These are phyloP conservation scores for Agelastica alni DNA, from an alignment of 2,888 invertebrate genomes.

Conservation along the genomic window DNA sequence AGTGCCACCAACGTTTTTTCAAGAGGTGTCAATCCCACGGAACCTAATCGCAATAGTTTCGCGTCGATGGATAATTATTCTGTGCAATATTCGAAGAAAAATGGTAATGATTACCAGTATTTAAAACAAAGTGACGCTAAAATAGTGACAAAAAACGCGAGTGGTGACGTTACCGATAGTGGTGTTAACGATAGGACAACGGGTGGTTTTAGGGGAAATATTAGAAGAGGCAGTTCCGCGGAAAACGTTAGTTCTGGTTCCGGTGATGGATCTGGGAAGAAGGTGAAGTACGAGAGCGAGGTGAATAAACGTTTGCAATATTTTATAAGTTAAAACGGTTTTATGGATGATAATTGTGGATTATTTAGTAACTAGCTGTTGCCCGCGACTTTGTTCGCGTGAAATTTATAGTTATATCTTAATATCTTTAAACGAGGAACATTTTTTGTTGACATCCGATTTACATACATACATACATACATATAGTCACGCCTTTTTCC, in stretches of 20 bases:
- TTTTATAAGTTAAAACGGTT: too few species aligned
- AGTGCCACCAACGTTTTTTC: constrained; percentile 55
- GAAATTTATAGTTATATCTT: too few species aligned
- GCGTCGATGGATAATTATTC: constrained; percentile 44
- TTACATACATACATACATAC: too few species aligned
- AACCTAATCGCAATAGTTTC: constrained; percentile 44
- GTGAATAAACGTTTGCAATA: constrained; percentile 37
- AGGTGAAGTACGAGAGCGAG: constrained; percentile 54
- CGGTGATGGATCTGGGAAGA: constrained; percentile 51
- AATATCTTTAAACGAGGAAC: too few species aligned
- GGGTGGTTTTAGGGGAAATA: constrained; percentile 28
- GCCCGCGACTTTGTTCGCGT: too few species aligned
- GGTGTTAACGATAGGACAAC: constrained; percentile 29
- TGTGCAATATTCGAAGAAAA: constrained; percentile 43
- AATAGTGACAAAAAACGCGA: constrained; percentile 26
- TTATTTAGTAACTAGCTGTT: too few species aligned
- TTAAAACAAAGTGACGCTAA: constrained; percentile 16
- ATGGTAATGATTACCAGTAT: constrained; percentile 30
- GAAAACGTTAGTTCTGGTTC: constrained; percentile 51
- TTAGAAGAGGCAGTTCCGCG: constrained; percentile 51
- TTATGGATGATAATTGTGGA: too few species aligned
- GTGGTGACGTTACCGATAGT: constrained; percentile 32
- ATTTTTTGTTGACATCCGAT: too few species aligned
- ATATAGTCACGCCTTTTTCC: too few species aligned
- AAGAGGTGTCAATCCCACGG: constrained; percentile 34